Conservation (phyloP, 2,888 invertebrate genomes). For the Antheraea yamamai region DNA sequence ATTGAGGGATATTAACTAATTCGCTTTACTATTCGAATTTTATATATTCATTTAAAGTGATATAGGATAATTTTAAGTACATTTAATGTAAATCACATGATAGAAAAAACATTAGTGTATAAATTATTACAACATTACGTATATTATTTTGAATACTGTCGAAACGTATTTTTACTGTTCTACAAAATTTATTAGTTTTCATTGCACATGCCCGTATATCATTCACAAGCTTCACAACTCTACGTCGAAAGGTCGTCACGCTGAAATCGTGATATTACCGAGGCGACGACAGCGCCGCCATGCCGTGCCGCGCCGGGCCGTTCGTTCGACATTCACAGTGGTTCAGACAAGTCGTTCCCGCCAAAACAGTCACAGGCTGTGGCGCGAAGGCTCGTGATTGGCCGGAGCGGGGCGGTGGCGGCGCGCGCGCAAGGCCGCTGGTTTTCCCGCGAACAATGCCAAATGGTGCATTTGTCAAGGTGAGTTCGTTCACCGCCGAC, state of each 20-base stretch:
- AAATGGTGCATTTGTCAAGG: slow-evolving; percentile 83
- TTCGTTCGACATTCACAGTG: slow-evolving; percentile 43
- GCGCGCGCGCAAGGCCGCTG: slow-evolving; percentile 80
- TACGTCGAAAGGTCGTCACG: slow-evolving; percentile 60
- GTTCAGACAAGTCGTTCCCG: slow-evolving; percentile 56
- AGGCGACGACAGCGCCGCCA: slow-evolving; percentile 48
- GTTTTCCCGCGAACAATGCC: slow-evolving; percentile 83
- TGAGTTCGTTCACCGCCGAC: slow-evolving; percentile 82
- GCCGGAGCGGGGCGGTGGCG: slow-evolving; percentile 57
- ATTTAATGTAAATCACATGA: not conserved
- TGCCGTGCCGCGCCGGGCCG: slow-evolving; percentile 48
- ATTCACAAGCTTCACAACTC: slow-evolving; percentile 58
- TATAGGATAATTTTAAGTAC: not conserved
- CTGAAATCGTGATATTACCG: slow-evolving; percentile 56
- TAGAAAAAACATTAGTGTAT: not conserved
- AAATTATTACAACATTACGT: not conserved
- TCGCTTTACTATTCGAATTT: not conserved
- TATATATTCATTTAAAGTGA: not conserved
- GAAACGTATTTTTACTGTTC: not conserved
- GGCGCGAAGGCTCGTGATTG: slow-evolving; percentile 78
- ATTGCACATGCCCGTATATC: slow-evolving; percentile 49
- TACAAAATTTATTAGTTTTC: slow-evolving; percentile 1
- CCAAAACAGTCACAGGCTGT: slow-evolving; percentile 78
- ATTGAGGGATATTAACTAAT: not conserved
- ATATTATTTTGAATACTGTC: not conserved